Base-by-base conservation (phyloP, 2,113 vertebrate genomes). In the Trichechus manatus region DNA sequence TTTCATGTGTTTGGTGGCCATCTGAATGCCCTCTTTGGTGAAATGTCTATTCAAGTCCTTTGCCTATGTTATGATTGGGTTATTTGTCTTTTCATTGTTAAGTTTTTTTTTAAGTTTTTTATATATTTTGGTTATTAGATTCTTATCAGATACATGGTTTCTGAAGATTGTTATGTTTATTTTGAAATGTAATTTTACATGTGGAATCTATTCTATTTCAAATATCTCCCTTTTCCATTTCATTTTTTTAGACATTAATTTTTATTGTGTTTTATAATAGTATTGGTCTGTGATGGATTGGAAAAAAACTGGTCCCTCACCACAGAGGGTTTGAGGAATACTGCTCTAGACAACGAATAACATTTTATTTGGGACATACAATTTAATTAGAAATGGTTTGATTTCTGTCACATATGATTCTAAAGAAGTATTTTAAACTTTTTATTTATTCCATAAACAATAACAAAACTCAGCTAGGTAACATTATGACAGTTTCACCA, bases 361-460 rank as follows among this genome's bases (percentile, higher is more conserved):
- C 50, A 82, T 96, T 97, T 96, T 93, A 93, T 96, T 97, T 96
- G 78, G 95, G 97, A 96, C 61, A 88, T 90, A 94, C n/a, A 96
- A 95, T 97, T 95, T 96, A 96, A 95, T 97, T 97, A 91, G 42
- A 97, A 97, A 98, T 92, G 87, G 96, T 97, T 98, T 98, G 97
- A 98, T 98, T 96, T 98, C 98, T 98, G 84, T 98, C 99, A 99
- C 99, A 99, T 98, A 99, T 98, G 99, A 99, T 99, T 99, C 99
- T 99, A 99, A 99, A 99, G 99, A 99, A 99, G 99, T 99, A 99
- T 99, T 99, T 99, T 99, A 92, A 99, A 98, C 96, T 99, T 99
- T 99, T 99, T 99, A 99, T 99, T 99, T 99, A 99, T 99, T 99
- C 99, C 99, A 99, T 99, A 99, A 99, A 99, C 99, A 99, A 99